phyloP scores from a whole-genome alignment of 2,888 invertebrate species.

The Liodrosophila aerea region DNA sequence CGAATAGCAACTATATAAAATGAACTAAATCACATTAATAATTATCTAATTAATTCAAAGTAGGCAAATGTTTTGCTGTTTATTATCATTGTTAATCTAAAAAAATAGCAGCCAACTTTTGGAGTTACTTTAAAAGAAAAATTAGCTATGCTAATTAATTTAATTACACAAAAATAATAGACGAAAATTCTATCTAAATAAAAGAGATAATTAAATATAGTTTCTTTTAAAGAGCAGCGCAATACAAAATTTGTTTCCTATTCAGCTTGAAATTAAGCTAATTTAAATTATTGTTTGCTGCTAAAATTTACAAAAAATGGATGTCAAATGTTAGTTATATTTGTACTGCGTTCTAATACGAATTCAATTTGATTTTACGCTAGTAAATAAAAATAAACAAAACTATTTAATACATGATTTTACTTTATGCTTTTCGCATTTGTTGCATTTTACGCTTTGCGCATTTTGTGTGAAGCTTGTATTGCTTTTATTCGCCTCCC shows the following conservation, averaged over 20 bases:
- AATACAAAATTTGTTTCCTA: not conserved
- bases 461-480: conserved; percentile 7
- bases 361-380: not conserved
- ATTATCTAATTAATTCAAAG: not conserved
- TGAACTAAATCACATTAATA: not conserved
- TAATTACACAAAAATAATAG: too few species aligned
- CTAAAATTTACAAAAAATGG: too few species aligned
- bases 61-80: too few species aligned
- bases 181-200: too few species aligned
- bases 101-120: too few species aligned
- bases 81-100: too few species aligned
- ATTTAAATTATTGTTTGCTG: too few species aligned
- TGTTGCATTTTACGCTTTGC: conserved; percentile 2
- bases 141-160: too few species aligned
- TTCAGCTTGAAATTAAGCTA: not conserved
- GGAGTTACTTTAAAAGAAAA: too few species aligned
- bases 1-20: not conserved
- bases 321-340: not conserved
- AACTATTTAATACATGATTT: not conserved
- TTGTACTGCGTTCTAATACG: not conserved
- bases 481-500: not conserved
- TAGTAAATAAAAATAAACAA: not conserved
- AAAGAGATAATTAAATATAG: not conserved
- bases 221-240: not conserved
- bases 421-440: not conserved